phyloP scores from a whole-genome alignment of 1,140 invertebrate species.

The Drosophila lowei region DNA sequence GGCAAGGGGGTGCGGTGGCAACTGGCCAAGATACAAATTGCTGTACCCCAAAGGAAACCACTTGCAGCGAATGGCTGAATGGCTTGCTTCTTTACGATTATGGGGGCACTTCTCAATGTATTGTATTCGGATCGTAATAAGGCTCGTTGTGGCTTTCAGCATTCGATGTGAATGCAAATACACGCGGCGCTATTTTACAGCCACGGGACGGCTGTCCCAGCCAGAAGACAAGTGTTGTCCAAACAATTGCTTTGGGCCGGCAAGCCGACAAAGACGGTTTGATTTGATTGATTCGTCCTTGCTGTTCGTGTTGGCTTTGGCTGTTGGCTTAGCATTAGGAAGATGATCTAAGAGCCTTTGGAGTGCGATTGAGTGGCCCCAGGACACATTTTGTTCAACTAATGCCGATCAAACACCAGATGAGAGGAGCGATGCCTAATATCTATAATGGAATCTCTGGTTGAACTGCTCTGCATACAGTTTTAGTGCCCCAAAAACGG shows the following conservation, averaged over 20 bases:
- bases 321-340: constrained; percentile 69
- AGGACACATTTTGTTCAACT: constrained; percentile 1
- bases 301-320: constrained; percentile 34
- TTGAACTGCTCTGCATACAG: neutral
- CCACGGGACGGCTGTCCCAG: constrained; percentile 55
- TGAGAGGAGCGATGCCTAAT: neutral
- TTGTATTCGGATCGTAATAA: constrained; percentile 45
- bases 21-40: constrained; percentile 38
- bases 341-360: constrained; percentile 19
- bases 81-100: constrained; percentile 68
- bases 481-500: neutral
- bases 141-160: constrained; percentile 61
- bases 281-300: constrained; percentile 64
- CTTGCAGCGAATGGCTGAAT: constrained; percentile 56
- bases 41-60: neutral
- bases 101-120: constrained; percentile 34
- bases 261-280: neutral
- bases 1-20: neutral
- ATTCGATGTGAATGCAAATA: constrained; percentile 75
- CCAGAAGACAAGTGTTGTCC: constrained; percentile 41
- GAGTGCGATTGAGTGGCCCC: neutral
- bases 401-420: constrained; percentile 21
- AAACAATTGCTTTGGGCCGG: constrained; percentile 34
- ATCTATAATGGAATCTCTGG: constrained; percentile 3
- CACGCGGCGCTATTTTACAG: constrained; percentile 41